These are phyloP conservation scores for Acleris laterana DNA, from an alignment of 2,888 invertebrate species.

Conservation along the genomic window DNA sequence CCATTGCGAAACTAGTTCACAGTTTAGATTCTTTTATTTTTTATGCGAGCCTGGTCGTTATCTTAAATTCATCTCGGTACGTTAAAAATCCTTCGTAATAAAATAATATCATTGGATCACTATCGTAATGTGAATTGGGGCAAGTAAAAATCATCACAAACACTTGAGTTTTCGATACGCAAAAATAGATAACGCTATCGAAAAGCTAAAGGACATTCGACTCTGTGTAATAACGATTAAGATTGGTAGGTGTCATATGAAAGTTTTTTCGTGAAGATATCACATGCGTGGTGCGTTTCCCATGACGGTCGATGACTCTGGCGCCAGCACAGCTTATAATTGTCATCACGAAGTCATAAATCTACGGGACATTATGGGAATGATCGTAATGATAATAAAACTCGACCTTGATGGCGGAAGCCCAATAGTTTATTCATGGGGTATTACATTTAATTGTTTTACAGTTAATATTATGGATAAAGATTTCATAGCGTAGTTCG, in stretches of 20 bases:
- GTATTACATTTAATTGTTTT: conserved; percentile 27
- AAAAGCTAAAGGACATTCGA: not conserved
- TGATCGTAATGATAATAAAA: conserved; percentile 45
- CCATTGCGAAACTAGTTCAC: conserved; percentile 6
- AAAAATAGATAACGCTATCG: conserved; percentile 25
- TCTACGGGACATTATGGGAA: conserved; percentile 26
- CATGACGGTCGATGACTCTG: conserved; percentile 49
- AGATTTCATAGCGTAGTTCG: not conserved
- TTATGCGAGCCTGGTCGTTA: conserved; percentile 39
- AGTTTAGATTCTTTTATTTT: conserved; percentile 46
- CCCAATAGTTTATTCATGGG: conserved; percentile 27
- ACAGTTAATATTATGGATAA: conserved; percentile 12
- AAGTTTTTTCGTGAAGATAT: conserved; percentile 40
- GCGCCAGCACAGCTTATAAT: conserved; percentile 30
- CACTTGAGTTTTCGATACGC: conserved; percentile 38
- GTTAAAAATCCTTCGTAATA: conserved; percentile 7
- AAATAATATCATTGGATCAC: not conserved
- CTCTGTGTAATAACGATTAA: conserved; percentile 14
- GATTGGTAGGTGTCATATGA: conserved; percentile 33
- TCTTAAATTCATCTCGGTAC: conserved; percentile 18
- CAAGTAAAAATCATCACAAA: conserved; percentile 37
- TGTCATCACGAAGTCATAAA: conserved; percentile 37
- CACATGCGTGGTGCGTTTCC: conserved; percentile 49
- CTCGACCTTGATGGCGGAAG: conserved; percentile 35
- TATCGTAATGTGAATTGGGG: conserved; percentile 32